A percentile compares a stretch with the other conserved stretches of the same genome.
phyloP scores from a whole-genome alignment of 2,797 vertebrate genomes.

The Poecile montanus region DNA sequence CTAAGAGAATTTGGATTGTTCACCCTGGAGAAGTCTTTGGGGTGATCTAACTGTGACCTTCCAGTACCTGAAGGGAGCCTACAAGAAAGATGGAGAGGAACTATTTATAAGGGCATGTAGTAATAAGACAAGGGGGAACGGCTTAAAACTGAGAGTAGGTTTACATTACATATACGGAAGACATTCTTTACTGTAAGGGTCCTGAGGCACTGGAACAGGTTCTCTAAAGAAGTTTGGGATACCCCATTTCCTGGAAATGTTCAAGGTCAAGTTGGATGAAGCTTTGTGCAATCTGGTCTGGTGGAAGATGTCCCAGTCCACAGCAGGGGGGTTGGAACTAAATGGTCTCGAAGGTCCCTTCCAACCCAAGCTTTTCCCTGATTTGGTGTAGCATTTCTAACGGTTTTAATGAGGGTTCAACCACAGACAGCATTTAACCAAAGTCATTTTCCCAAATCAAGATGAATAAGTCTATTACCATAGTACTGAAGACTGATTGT shows the following conservation, averaged over 20 bases:
- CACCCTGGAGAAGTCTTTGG: background rate
- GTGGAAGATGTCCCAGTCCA: background rate
- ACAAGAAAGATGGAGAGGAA: background rate
- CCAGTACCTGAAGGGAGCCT: background rate
- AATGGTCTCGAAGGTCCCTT: background rate
- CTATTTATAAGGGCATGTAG: background rate
- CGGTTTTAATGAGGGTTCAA: background rate
- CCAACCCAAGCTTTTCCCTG: background rate
- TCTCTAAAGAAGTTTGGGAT: background rate
- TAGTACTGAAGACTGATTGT: background rate
- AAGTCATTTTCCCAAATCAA: background rate
- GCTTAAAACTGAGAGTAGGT: background rate
- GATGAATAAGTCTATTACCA: background rate
- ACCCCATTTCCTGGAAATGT: background rate
- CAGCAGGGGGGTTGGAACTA: background rate
- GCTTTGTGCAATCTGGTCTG: background rate
- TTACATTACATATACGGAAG: background rate
- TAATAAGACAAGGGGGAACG: background rate
- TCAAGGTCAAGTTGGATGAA: background rate
- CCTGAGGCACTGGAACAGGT: background rate
- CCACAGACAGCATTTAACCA: background rate
- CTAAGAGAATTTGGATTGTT: background rate
- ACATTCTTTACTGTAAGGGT: background rate
- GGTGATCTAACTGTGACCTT: background rate
- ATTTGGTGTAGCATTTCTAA: background rate